Base-by-base conservation (phyloP, 2,113 vertebrate genomes). In the Oriolus oriolus region DNA sequence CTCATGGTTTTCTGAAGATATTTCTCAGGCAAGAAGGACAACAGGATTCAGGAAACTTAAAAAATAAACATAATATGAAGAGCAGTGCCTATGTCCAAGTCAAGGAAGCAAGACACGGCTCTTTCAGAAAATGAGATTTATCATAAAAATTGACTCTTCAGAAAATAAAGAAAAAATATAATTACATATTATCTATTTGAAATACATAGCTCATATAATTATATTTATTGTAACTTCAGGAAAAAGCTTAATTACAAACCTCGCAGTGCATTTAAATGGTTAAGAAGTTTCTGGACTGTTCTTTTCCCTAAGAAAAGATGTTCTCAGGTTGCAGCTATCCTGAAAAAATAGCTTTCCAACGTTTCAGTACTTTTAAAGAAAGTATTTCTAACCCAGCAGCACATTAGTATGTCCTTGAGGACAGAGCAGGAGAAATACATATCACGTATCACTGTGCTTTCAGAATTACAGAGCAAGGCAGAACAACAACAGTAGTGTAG, bases 311-410 rank as follows among this genome's bases (percentile, higher is more conserved):
- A 64, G 80, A 92, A 92, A 88, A 94, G 71, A 94, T 21, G 73
- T 92, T 96, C 95, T 96, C 92, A 79, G 39, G 76, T 95, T 96
- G 93, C 92, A 96, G 76, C 80, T 92, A 30, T 82, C 41, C 79
- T 81, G 56, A 70, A 94, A 86, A 95, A 92, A 90, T 1, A 76
- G 37, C 71, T 71, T 94, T 84, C 76, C 90, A 96, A 49, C 16
- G 3, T 65, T 39, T 82, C 44, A 93, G 80, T 84, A 92, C 90
- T 93, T 96, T 75, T 89, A 92, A 94, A 94, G 79, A 78, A 78
- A 80, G 68, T 56, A 90, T 92, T 95, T 89, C 90, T 73, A 95
- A 52, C 76, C 66, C 82, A 93, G 95, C 76, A 94, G 93, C 92
- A 96, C 88, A 92, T 93, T 86, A 93, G 73, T 35, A 69, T 35